These are phyloP conservation scores for Heteractis magnifica DNA, from an alignment of 92 coral and sea anemone genomes.

Conservation along the genomic window DNA sequence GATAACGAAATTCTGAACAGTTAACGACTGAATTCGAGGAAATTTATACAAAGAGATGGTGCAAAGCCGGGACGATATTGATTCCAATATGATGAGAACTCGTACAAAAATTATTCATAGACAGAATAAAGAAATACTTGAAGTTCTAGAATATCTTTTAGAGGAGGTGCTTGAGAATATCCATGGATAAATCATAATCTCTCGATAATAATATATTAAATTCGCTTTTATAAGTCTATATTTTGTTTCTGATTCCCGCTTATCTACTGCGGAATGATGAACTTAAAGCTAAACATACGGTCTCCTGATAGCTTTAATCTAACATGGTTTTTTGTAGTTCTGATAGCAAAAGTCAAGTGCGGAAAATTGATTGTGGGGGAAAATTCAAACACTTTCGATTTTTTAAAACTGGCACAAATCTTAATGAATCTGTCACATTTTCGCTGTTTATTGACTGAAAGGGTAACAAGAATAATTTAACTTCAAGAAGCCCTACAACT, in stretches of 20 bases:
- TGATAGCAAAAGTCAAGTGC: background rate
- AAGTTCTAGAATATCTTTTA: background rate
- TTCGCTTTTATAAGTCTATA: background rate
- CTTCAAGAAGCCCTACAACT: background rate
- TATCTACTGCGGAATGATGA: background rate
- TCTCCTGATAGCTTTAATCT: background rate
- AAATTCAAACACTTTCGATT: background rate
- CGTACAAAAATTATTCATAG: background rate
- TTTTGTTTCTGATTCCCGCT: background rate
- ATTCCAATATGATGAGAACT: background rate
- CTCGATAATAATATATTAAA: background rate
- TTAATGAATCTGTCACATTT: background rate
- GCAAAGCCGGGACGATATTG: background rate
- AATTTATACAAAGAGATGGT: background rate
- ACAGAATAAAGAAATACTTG: background rate
- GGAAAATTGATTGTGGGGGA: background rate
- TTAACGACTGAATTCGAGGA: background rate
- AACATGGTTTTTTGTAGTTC: background rate
- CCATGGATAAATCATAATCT: background rate
- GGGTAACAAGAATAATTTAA: background rate
- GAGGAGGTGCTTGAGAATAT: background rate
- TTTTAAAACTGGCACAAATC: background rate
- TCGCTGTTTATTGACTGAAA: conserved; percentile 2
- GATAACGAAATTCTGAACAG: conserved; percentile 37
- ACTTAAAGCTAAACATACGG: background rate